Percentiles rank a stretch among this genome's conserved stretches.
These are phyloP conservation scores for Petrolisthes cinctipes DNA, from an alignment of 2,888 invertebrate genomes.

Conservation along the genomic window DNA sequence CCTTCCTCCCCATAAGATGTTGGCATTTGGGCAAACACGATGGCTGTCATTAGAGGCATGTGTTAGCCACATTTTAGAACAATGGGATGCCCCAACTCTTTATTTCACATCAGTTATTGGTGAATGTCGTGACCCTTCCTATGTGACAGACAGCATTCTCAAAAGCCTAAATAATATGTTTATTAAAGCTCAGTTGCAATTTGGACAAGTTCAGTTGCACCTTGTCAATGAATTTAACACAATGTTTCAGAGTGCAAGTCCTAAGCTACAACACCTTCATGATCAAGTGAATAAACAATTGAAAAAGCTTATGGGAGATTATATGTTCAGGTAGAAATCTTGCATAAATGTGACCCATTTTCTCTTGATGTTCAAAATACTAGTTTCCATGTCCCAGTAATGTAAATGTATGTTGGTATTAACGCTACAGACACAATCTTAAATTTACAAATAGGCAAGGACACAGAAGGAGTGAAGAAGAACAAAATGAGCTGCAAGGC, in stretches of 20 bases:
- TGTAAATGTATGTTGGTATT: constrained; percentile 29
- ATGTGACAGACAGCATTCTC: constrained; percentile 33
- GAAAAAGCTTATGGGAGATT: constrained; percentile 34
- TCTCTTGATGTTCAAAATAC: constrained; percentile 30
- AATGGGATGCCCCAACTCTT: constrained; percentile 35
- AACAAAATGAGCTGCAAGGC: constrained; percentile 30
- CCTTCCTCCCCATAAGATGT: constrained; percentile 29
- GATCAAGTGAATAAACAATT: constrained; percentile 39
- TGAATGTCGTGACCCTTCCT: constrained; percentile 35
- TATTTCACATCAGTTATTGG: constrained; percentile 39
- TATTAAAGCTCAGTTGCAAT: constrained; percentile 33
- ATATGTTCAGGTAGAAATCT: constrained; percentile 11
- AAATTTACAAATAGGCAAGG: constrained; percentile 31
- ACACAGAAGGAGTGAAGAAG: constrained; percentile 27
- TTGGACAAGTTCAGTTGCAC: constrained; percentile 21
- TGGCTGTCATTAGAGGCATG: constrained; percentile 37
- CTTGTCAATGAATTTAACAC: constrained; percentile 24
- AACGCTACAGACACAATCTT: constrained; percentile 21
- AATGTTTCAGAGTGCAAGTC: constrained; percentile 37
- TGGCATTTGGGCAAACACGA: constrained; percentile 35
- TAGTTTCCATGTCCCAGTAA: constrained; percentile 29
- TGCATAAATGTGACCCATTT: constrained; percentile 36
- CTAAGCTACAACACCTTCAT: constrained; percentile 36
- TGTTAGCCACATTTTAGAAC: constrained; percentile 26
- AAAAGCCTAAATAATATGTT: constrained; percentile 13